Base-by-base conservation (phyloP, 2,797 vertebrate species). In the Coranthus polyacanthus region DNA sequence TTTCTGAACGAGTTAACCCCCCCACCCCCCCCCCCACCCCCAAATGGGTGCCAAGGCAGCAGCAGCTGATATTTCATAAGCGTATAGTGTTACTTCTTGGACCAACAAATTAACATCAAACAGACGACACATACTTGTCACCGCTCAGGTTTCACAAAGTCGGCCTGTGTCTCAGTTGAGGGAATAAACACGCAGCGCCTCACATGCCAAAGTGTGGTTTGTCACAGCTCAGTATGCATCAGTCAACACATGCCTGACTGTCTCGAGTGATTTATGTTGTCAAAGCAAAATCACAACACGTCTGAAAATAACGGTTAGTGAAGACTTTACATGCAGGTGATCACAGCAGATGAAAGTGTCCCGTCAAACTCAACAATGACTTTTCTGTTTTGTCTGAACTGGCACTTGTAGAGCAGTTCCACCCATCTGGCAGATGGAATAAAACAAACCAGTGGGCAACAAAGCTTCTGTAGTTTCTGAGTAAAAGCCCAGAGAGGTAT, bases 91-190 rank as follows among this genome's bases (percentile, higher is more conserved):
- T 82, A 68, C 82, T 12, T 58, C 51, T 63, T 43, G 52, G 74
- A 68, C 45, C 50, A 76, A 73, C 70, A 88, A 72, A 56, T 71
- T 57, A 65, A 68, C 84, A 84, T 82, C 80, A 84, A 71, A 78
- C 72, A 54, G 53, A 32, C 17, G 17, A 29, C 71, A 57, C 66
- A 82, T 72, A 38, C 47, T 64, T 68, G 38, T 43, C 43, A 11
- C 16, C 9, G n/a, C 75, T 89, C 61, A 7, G 65, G 64, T 87
- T 88, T 81, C 89, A 83, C n/a, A 71, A 45, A 72, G 59, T 57
- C 4, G 8, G 16, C 39, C 42, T 46, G 20, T 16, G 56, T 52
- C 6, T 7, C 41, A 45, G 54, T 38, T 12, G 2, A 12, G 55
- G 46, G 67, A 15, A 61, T 65, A 44, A 74, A 74, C 60, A 50